Evolutionary conservation across 1,140 invertebrate genomes (phyloP), one percentile per base, ranked within the genome.

Genomic region (Brachionus asplanchnoidis): DNA sequence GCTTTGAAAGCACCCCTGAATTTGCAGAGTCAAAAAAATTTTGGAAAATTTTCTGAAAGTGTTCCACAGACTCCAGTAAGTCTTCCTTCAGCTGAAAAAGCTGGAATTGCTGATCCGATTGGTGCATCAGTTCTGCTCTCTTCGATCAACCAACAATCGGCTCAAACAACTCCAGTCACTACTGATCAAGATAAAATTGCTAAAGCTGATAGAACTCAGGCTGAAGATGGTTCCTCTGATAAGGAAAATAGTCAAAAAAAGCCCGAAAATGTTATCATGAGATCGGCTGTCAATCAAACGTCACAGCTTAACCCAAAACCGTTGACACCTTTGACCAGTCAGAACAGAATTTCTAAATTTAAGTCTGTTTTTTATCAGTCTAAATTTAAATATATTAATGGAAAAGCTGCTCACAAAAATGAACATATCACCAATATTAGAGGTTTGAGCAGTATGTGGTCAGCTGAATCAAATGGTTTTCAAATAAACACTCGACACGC

Each of bases 401-500:
- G 95, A 40, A 95, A 94, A 6, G 92, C 95, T 1, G 93, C 93
- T 7, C 95, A 96, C 89, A 95, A 96, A 90, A 95, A 94, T 17
- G 93, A 93, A 0, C 95, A 97, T 87, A 94, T 97, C 86, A 95
- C 97, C 87, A 97, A 97, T 88, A 92, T 97, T 73, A 92, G 94
- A 68, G 96, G 96, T 87, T 91, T 97, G 7, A 95, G 94, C 89
- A 92, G 94, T 60, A 95, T 95, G 87, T 94, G 97, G 87, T 94
- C 95, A 4, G 95, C 95, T 32, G 95, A 97, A 89, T 96, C 95
- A 89, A 95, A 97, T 90, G 94, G 95, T 60, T 96, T 97, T 88
- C 94, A 95, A 88, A 95, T 93, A 0, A 98, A 97, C 91, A 91
- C 92, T 8, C 92, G 93, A 85, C 91, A 95, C 42, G 94, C 95